A percentile compares a stretch with the other conserved stretches of the same genome.
These are phyloP conservation scores for Enteromius afrohamiltoni DNA, from an alignment of 2,797 vertebrate species.

Conservation along the genomic window DNA sequence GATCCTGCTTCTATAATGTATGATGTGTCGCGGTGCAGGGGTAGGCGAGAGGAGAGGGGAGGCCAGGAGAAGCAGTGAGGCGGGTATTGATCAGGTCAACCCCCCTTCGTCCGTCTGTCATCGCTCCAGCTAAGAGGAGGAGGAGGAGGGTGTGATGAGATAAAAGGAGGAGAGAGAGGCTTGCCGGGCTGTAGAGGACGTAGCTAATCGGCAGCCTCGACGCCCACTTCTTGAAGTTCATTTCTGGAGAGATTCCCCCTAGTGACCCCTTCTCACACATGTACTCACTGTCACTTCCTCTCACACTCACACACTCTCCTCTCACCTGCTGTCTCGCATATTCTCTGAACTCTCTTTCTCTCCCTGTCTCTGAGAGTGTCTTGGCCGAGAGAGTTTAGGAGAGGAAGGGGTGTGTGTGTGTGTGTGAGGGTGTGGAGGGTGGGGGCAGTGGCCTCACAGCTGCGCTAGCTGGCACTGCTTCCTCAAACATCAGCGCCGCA, in stretches of 20 bases:
- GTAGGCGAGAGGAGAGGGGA: conserved; percentile 28
- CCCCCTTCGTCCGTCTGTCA: conserved; percentile 60
- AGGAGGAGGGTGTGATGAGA: conserved; percentile 63
- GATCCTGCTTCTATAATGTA: conserved; percentile 49
- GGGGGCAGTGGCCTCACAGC: conserved; percentile 77
- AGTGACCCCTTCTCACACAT: conserved; percentile 66
- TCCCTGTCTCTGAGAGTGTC: conserved; percentile 4
- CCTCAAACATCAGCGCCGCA: conserved; percentile 71
- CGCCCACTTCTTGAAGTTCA: conserved; percentile 74
- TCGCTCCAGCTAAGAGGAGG: conserved; percentile 61
- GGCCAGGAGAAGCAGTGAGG: conserved; percentile 24
- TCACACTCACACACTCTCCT: conserved; percentile 29
- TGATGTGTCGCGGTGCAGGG: conserved; percentile 56
- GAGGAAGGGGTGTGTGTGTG: conserved; percentile 66
- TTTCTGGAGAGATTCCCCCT: conserved; percentile 73
- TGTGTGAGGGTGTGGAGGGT: conserved; percentile 15
- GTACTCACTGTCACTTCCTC: conserved; percentile 30
- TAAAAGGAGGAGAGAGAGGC: conserved; percentile 63
- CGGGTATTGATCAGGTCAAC: conserved; percentile 68
- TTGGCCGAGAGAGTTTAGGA: conserved; percentile 66
- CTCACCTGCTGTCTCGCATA: conserved; percentile 35
- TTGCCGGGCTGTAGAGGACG: conserved; percentile 66
- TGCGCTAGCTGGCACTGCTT: conserved; percentile 79
- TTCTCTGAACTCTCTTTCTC: conserved; percentile 1
- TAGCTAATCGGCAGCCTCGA: conserved; percentile 78